Percentiles rank a stretch among this genome's conserved stretches.
These are phyloP conservation scores for Notamacropus eugenii DNA, from an alignment of 2,797 vertebrate genomes.

Conservation along the genomic window DNA sequence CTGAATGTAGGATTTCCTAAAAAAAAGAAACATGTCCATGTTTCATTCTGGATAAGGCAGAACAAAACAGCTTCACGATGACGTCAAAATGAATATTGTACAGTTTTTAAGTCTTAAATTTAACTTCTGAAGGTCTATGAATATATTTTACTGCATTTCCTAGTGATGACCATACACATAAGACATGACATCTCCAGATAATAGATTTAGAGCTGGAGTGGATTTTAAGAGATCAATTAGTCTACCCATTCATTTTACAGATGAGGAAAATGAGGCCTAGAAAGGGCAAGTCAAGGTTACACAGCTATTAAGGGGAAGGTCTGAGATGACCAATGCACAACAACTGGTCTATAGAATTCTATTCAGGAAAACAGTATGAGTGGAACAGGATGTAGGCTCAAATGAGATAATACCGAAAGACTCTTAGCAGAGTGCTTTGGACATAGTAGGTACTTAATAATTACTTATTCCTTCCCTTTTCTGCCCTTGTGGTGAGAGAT, in stretches of 20 bases:
- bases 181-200: not conserved
- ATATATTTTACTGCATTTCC: not conserved
- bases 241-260: not conserved
- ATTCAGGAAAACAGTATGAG: not conserved
- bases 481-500: not conserved
- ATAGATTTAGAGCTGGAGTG: not conserved
- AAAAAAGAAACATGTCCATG: conserved; percentile 68
- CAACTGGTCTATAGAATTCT: not conserved
- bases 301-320: not conserved
- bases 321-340: not conserved
- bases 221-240: not conserved
- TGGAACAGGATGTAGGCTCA: not conserved
- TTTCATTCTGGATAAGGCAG: conserved; percentile 42
- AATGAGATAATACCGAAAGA: not conserved
- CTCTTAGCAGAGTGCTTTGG: not conserved
- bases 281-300: not conserved
- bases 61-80: conserved; percentile 45
- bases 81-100: conserved; percentile 1
- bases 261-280: not conserved
- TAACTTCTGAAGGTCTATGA: not conserved
- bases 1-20: conserved; percentile 92
- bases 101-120: not conserved
- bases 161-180: not conserved
- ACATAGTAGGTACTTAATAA: not conserved
- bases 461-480: not conserved